Percentiles rank a stretch among this genome's conserved stretches.
These are phyloP conservation scores for Metallyticus violacea DNA, from an alignment of 2,888 invertebrate species.

Conservation along the genomic window DNA sequence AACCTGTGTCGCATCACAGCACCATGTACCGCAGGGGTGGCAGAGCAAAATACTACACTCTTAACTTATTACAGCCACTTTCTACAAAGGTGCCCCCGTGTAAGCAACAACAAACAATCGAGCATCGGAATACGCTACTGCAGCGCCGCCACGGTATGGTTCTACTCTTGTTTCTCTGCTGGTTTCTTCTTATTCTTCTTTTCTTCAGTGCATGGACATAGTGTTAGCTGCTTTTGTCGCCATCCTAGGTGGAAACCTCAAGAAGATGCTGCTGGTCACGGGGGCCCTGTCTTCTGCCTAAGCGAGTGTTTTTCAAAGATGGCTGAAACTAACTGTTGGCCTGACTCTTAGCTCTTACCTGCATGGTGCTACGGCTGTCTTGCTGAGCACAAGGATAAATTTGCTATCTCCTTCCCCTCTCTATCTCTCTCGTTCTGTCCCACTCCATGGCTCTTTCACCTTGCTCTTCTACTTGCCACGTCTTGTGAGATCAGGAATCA, in stretches of 20 bases:
- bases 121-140: background rate
- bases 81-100: background rate
- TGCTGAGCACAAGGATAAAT: slow-evolving; percentile 18
- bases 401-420: slow-evolving; percentile 13
- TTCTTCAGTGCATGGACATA: background rate
- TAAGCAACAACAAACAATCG: slow-evolving; percentile 9
- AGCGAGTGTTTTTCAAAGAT: slow-evolving; percentile 9
- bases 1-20: background rate
- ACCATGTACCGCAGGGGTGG: background rate
- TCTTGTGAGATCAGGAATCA: background rate
- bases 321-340: slow-evolving; percentile 11
- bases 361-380: background rate
- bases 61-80: background rate
- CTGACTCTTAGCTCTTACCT: background rate
- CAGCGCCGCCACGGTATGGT: slow-evolving; percentile 2
- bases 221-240: background rate
- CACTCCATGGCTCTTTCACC: background rate
- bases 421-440: slow-evolving; percentile 12
- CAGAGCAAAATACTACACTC: background rate
- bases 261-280: background rate
- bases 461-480: slow-evolving; percentile 7
- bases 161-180: background rate
- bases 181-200: background rate
- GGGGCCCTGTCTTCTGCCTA: too few species aligned
- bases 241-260: background rate